A percentile compares a stretch with the other conserved stretches of the same genome.
These are phyloP conservation scores for Leucopsar rothschildi DNA, from an alignment of 2,113 vertebrate species.

Conservation along the genomic window DNA sequence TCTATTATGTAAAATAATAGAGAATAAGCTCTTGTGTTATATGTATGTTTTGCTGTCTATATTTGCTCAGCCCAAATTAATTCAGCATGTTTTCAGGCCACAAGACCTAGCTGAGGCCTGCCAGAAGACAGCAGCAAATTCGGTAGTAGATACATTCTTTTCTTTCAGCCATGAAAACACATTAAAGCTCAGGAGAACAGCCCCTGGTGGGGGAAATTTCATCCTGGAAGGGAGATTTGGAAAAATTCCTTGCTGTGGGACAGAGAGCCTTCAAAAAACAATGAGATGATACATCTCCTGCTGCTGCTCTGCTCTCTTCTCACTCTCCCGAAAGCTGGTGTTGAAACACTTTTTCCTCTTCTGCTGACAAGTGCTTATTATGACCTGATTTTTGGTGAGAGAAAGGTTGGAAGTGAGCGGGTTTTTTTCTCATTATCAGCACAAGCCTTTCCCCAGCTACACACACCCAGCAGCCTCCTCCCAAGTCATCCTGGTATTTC, in stretches of 20 bases:
- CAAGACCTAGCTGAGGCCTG: background rate
- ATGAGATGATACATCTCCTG: background rate
- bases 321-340: background rate
- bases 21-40: constrained; percentile 3
- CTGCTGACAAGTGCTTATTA: background rate
- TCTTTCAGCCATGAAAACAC: background rate
- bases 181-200: background rate
- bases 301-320: background rate
- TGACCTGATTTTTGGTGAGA: background rate
- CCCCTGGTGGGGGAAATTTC: background rate
- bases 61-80: constrained; percentile 36
- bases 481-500: background rate
- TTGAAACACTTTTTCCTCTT: background rate
- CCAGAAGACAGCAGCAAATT: constrained; percentile 46
- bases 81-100: constrained; percentile 11
- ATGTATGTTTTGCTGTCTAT: background rate
- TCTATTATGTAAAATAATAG: constrained; percentile 5
- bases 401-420: background rate
- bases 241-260: background rate
- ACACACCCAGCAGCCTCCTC: background rate
- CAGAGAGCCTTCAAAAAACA: background rate
- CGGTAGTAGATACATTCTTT: constrained; percentile 19
- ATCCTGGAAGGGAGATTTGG: background rate
- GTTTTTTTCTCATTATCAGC: background rate
- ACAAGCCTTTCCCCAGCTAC: background rate